A percentile compares a stretch with the other conserved stretches of the same genome.
Evolutionary conservation across 2,797 vertebrate species (phyloP).

Genomic region (Apogon talboti): DNA sequence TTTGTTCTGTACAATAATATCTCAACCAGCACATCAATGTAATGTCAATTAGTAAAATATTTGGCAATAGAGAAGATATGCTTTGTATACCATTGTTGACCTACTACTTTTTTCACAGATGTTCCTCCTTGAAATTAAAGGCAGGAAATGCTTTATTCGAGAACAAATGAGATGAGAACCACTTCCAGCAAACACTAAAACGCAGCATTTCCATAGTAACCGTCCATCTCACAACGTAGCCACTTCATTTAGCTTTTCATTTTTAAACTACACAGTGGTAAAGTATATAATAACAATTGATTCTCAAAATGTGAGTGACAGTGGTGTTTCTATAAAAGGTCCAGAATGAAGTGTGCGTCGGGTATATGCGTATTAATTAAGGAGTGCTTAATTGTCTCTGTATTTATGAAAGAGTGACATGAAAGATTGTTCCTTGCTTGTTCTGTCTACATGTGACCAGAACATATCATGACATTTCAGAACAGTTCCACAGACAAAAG

Average conservation of each 20-base stretch:
- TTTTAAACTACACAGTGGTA: slow-evolving; percentile 81
- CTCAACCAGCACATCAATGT: slow-evolving; percentile 38
- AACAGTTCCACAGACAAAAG: slow-evolving; percentile 93
- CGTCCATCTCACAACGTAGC: slow-evolving; percentile 18
- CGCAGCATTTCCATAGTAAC: slow-evolving; percentile 44
- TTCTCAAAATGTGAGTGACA: slow-evolving; percentile 85
- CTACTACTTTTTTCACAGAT: slow-evolving; percentile 20
- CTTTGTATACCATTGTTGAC: slow-evolving; percentile 41
- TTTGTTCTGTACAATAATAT: slow-evolving; percentile 59
- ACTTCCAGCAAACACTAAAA: slow-evolving; percentile 49
- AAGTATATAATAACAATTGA: slow-evolving; percentile 83
- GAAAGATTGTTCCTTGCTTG: slow-evolving; percentile 69
- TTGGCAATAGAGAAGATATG: slow-evolving; percentile 66
- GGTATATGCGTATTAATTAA: slow-evolving; percentile 74
- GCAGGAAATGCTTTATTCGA: slow-evolving; percentile 45
- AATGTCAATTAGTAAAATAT: slow-evolving; percentile 50
- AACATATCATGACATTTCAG: slow-evolving; percentile 83
- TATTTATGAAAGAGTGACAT: slow-evolving; percentile 64
- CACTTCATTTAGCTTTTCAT: slow-evolving; percentile 42
- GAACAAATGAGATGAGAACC: slow-evolving; percentile 47
- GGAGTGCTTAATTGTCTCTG: slow-evolving; percentile 69
- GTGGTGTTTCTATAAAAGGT: slow-evolving; percentile 83
- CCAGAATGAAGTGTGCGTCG: slow-evolving; percentile 65
- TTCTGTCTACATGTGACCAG: slow-evolving; percentile 75
- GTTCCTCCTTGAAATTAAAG: slow-evolving; percentile 37